phyloP scores from a whole-genome alignment of 2,113 vertebrate species.

The Ascaphus truei region DNA sequence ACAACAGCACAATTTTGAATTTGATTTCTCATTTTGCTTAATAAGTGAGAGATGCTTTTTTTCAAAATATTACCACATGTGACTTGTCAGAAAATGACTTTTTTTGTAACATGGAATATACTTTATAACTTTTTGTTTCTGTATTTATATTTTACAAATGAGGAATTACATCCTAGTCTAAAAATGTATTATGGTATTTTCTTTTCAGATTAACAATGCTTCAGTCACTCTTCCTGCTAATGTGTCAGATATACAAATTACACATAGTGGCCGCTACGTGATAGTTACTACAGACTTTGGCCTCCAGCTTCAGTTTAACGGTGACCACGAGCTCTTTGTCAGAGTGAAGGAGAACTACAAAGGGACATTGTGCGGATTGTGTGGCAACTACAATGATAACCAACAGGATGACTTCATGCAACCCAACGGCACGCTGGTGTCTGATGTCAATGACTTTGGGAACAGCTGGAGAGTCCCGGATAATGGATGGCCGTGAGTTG shows the following conservation, averaged over 20 bases:
- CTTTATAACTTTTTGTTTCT: no score
- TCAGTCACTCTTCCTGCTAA: neutral
- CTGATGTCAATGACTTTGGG: slow-evolving; percentile 54
- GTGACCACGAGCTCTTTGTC: slow-evolving; percentile 59
- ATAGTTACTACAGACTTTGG: slow-evolving; percentile 60
- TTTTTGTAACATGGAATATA: no score
- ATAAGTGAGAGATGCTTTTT: no score
- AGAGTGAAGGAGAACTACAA: slow-evolving; percentile 63
- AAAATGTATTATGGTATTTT: no score
- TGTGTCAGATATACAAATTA: slow-evolving; percentile 41
- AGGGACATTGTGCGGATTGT: slow-evolving; percentile 63
- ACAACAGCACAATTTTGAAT: no score
- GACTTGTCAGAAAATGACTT: no score
- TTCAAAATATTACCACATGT: no score
- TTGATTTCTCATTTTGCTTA: no score
- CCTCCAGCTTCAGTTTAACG: slow-evolving; percentile 58
- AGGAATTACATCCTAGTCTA: no score
- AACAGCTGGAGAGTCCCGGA: slow-evolving; percentile 61
- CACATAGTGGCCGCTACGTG: slow-evolving; percentile 39
- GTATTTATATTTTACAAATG: no score
- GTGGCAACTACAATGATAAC: slow-evolving; percentile 63
- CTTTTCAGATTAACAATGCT: slow-evolving; percentile 3
- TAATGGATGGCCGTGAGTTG: slow-evolving; percentile 51
- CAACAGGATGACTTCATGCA: slow-evolving; percentile 63
- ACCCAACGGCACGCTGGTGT: slow-evolving; percentile 50